phyloP scores from a whole-genome alignment of 2,888 invertebrate species.

The Phalangium opilio region DNA sequence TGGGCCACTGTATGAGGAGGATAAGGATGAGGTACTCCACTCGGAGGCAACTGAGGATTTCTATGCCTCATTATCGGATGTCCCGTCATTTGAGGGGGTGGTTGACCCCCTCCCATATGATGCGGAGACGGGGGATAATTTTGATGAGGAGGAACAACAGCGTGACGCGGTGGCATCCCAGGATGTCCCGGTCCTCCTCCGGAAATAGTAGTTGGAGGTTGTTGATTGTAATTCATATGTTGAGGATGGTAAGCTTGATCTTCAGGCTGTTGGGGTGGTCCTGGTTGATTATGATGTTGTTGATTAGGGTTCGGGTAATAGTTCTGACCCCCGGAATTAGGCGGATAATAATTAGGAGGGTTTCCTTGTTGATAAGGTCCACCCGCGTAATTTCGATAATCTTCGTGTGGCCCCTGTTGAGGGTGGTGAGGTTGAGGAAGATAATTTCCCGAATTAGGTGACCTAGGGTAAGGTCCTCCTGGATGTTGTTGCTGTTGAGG shows the following conservation, averaged over 20 bases:
- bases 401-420: conserved; percentile 3
- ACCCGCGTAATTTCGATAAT: not conserved
- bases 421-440: conserved; percentile 1
- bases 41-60: conserved; percentile 10
- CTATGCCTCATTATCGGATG: conserved; percentile 2
- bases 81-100: not conserved
- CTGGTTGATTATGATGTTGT: no score
- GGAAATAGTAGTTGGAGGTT: not conserved
- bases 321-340: not conserved
- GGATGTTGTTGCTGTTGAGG: not conserved
- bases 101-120: conserved; percentile 1
- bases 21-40: not conserved
- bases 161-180: not conserved
- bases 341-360: conserved; percentile 1
- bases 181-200: not conserved
- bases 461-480: not conserved
- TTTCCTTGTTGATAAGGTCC: not conserved
- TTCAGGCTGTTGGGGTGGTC: not conserved
- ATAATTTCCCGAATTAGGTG: not conserved
- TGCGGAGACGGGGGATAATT: not conserved
- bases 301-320: no score
- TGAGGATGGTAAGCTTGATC: conserved; percentile 6
- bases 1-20: not conserved
- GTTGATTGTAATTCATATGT: not conserved
- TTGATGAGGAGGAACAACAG: not conserved